Base-by-base conservation (phyloP, 2,113 vertebrate species). In the Tapirus terrestris region DNA sequence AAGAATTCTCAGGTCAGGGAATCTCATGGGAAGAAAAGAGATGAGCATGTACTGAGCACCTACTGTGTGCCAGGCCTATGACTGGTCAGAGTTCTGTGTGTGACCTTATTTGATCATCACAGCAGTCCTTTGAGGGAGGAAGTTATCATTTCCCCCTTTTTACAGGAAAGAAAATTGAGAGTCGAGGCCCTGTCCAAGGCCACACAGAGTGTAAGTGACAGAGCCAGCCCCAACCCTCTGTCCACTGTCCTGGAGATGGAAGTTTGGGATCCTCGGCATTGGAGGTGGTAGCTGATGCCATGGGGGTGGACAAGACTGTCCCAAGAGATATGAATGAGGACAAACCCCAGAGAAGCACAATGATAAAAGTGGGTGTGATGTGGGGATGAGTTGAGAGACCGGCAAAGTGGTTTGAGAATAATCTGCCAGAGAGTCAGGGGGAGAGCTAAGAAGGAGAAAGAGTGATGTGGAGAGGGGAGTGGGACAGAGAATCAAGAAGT, bases 321-420 rank as follows among this genome's bases (percentile, higher is more conserved):
- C 48, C 16, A 7, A 13, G 51, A 58, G 53, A 53, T 18, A 4
- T 16, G 31, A 76, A n/a, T 33, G 43, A 39, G 17, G 3, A 27
- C n/a, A 33, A 6, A 3, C 3, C 58, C 18, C 11, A 13, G 4
- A 79, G 14, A 5, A 65, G 10, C 53, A 60, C 23, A 6, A 14
- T 2, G 10, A 53, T 16, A 21, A 29, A 76, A 0, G 16, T 9
- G 25, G 61, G 45, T 14, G 60, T 6, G 10, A 27, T 4, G 8
- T 9, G 45, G 39, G 61, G 60, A 67, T 31, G 27, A 8, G 33
- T 20, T 39, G 60, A 43, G 48, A 91, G 45, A 8, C 61, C 75
- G 68, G 61, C n/a, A 3, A 80, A 43, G 61, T 2, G n/a, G 61
- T 21, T 65, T 1, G 27, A 67, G 61, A 80, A 43, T 10, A 43